These are phyloP conservation scores for Eudyptes chrysolophus DNA, from an alignment of 2,113 vertebrate genomes.

Conservation along the genomic window DNA sequence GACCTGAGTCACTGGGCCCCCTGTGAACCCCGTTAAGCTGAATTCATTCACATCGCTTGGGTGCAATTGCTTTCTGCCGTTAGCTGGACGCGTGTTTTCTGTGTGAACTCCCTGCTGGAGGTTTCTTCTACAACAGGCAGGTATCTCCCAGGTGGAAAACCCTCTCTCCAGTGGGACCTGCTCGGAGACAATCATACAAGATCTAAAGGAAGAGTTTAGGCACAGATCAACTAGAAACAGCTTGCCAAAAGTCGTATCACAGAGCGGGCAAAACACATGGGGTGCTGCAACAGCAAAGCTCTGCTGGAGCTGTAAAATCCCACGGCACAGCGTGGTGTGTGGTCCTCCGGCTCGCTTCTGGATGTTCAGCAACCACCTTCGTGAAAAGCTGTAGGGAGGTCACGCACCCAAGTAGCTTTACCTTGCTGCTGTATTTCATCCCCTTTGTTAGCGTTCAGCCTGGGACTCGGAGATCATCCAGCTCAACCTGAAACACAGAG, in stretches of 20 bases:
- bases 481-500: background rate
- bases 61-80: background rate
- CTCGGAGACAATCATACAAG: background rate
- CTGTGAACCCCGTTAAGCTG: background rate
- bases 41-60: background rate
- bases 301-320: background rate
- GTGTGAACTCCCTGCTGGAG: background rate
- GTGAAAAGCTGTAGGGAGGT: background rate
- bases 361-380: background rate
- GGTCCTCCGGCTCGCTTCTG: background rate
- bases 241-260: background rate
- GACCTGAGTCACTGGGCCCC: background rate
- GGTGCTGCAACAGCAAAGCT: background rate
- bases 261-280: accelerated
- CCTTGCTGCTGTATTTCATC: background rate
- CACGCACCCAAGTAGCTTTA: background rate
- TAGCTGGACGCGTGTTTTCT: accelerated
- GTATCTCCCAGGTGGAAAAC: background rate
- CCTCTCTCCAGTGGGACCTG: background rate
- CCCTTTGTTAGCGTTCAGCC: background rate
- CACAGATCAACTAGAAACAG: background rate
- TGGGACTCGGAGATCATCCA: background rate
- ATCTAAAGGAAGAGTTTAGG: background rate
- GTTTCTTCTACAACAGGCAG: background rate
- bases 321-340: accelerated